A percentile compares a stretch with the other conserved stretches of the same genome.
Conservation (phyloP, 2,797 vertebrate genomes). For the Sebastes matsubarae region DNA sequence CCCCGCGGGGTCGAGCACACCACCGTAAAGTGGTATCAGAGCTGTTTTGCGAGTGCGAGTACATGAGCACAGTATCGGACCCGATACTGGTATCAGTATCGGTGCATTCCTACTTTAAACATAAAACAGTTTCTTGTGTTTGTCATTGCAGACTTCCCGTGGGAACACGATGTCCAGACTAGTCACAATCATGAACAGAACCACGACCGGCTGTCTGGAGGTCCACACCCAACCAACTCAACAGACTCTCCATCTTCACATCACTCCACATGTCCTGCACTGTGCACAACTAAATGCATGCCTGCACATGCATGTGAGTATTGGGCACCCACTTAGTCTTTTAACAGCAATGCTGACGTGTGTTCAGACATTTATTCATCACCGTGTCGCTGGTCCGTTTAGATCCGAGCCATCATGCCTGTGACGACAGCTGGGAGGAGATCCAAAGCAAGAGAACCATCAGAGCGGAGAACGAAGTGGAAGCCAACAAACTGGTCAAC, state of each 20-base stretch:
- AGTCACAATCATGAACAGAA: slow-evolving; percentile 60
- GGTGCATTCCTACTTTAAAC: too few relatives aligned
- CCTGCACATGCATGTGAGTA: slow-evolving; percentile 70
- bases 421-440: slow-evolving; percentile 80
- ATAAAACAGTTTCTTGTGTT: not conserved
- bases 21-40: too few relatives aligned
- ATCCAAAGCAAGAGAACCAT: slow-evolving; percentile 83
- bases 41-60: too few relatives aligned
- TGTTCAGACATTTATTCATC: not conserved
- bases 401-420: slow-evolving; percentile 67
- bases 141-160: slow-evolving; percentile 70
- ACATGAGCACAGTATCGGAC: too few relatives aligned
- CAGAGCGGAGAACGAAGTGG: slow-evolving; percentile 86
- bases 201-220: slow-evolving; percentile 61
- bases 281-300: slow-evolving; percentile 56
- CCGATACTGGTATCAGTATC: too few relatives aligned
- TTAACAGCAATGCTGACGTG: not conserved
- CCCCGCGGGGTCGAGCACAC: too few relatives aligned
- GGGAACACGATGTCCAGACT: slow-evolving; percentile 47
- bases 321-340: not conserved
- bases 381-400: slow-evolving; percentile 1
- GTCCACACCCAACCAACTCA: slow-evolving; percentile 55
- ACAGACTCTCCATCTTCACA: slow-evolving; percentile 52
- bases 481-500: slow-evolving; percentile 89
- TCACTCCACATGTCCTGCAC: slow-evolving; percentile 55